phyloP scores from a whole-genome alignment of 2,113 vertebrate genomes.

The Brevimyrus niger region DNA sequence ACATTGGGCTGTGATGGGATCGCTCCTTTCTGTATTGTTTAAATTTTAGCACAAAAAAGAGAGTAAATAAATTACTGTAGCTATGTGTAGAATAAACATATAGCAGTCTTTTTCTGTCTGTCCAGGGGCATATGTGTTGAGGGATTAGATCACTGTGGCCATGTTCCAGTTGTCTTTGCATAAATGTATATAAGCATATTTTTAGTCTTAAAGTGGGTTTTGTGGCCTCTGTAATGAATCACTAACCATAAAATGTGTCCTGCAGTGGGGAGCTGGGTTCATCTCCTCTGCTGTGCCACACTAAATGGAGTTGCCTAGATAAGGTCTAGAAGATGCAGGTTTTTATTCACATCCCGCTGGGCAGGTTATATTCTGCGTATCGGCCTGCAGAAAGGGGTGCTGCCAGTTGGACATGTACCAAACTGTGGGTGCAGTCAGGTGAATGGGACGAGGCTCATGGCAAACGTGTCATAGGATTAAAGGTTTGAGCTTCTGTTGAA shows the following conservation, averaged over 20 bases:
- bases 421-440: background rate
- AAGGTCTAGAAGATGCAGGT: background rate
- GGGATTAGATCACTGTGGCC: background rate
- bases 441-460: background rate
- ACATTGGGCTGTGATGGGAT: background rate
- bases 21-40: background rate
- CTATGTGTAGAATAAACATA: background rate
- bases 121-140: background rate
- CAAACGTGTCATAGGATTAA: background rate
- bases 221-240: background rate
- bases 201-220: background rate
- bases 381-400: background rate
- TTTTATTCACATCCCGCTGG: background rate
- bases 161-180: background rate
- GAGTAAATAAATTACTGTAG: background rate
- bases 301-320: background rate
- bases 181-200: background rate
- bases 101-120: background rate
- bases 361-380: background rate
- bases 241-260: background rate
- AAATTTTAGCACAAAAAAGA: background rate
- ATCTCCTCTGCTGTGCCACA: background rate
- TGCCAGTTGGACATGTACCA: background rate
- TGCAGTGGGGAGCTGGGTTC: background rate
- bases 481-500: background rate